These are phyloP conservation scores for Drosophila neocordata DNA, from an alignment of 1,140 invertebrate genomes.

Conservation along the genomic window DNA sequence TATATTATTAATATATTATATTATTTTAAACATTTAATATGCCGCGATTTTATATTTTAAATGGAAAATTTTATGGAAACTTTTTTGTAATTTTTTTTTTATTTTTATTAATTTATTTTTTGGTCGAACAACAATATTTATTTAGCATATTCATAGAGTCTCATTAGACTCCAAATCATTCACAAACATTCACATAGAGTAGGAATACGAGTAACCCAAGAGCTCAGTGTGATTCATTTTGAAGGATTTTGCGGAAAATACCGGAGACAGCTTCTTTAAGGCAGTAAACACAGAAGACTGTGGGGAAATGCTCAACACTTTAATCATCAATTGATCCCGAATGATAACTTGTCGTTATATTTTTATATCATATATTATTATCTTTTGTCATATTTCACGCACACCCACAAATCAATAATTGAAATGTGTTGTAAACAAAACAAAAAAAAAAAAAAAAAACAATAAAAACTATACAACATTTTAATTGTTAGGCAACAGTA, in stretches of 20 bases:
- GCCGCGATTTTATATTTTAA: too few species aligned
- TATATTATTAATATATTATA: too few species aligned
- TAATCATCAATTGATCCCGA: constrained; percentile 29
- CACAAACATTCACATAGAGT: too few species aligned
- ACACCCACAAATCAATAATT: constrained; percentile 11
- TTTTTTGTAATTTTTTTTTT: background rate
- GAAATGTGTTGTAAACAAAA: constrained; percentile 54
- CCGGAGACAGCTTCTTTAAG: constrained; percentile 43
- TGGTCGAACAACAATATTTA: background rate
- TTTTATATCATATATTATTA: background rate
- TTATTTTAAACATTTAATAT: background rate
- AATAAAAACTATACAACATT: constrained; percentile 19
- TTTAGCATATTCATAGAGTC: too few species aligned
- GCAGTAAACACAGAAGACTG: constrained; percentile 13
- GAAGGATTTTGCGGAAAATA: constrained; percentile 39
- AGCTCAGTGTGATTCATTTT: too few species aligned
- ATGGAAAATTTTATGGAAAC: background rate
- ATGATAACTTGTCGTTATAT: background rate
- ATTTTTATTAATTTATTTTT: too few species aligned
- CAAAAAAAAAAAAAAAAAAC: constrained; percentile 7
- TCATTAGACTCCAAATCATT: too few species aligned
- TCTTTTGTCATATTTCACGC: background rate
- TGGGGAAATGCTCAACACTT: background rate
- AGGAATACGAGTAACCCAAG: too few species aligned
- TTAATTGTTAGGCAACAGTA: constrained; percentile 45